phyloP scores from a whole-genome alignment of 2,888 invertebrate genomes.

The Bursaphelenchus okinawaensis region DNA sequence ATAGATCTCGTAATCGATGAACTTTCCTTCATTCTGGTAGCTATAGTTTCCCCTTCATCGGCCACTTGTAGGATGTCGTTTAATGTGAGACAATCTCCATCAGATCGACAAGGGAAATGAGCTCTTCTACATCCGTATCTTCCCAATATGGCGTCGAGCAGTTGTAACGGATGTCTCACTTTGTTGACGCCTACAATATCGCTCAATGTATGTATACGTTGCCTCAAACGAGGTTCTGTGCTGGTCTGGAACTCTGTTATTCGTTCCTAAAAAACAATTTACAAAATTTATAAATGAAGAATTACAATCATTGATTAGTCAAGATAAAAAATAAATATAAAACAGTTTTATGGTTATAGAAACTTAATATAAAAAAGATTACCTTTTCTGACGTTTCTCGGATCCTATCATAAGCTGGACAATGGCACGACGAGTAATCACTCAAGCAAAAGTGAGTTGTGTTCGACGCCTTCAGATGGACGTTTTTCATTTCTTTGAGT shows the following conservation, averaged over 20 bases:
- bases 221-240: neutral
- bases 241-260: constrained; percentile 2
- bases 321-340: neutral
- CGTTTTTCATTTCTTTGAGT: constrained; percentile 15
- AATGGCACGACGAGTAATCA: constrained; percentile 22
- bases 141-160: constrained; percentile 23
- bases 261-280: constrained; percentile 12
- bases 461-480: constrained; percentile 24
- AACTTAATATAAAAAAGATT: neutral
- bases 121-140: constrained; percentile 76
- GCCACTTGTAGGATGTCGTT: constrained; percentile 16
- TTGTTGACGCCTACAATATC: constrained; percentile 8
- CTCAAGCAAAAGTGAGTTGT: constrained; percentile 33
- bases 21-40: constrained; percentile 5
- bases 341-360: neutral
- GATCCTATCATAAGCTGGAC: constrained; percentile 19
- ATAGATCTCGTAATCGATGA: constrained; percentile 4
- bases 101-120: constrained; percentile 70
- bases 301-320: too few relatives aligned
- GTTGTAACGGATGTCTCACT: constrained; percentile 16
- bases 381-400: constrained; percentile 18
- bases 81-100: constrained; percentile 37
- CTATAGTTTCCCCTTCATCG: constrained; percentile 3
- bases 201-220: constrained; percentile 10
- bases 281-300: too few relatives aligned